Conservation (phyloP, 2,888 invertebrate genomes). For the Tachystola acroxantha region DNA sequence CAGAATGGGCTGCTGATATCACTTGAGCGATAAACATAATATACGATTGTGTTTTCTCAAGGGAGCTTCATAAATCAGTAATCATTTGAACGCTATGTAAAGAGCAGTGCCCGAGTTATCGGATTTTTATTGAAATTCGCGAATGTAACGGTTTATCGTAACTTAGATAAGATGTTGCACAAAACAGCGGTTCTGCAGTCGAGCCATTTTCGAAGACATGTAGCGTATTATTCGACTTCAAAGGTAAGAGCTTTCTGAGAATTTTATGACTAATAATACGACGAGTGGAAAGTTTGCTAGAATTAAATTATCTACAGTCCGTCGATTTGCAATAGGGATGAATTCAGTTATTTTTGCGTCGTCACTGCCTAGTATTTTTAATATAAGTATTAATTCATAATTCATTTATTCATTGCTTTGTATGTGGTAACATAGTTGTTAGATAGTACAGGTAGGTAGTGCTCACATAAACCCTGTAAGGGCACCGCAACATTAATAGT, state of each 20-base stretch:
- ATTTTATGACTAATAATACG: no score
- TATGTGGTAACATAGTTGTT: no score
- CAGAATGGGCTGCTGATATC: conserved; percentile 32
- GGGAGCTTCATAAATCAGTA: conserved; percentile 26
- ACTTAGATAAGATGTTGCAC: conserved; percentile 42
- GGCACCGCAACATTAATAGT: no score
- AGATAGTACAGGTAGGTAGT: no score
- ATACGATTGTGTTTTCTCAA: conserved; percentile 43
- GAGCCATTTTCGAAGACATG: conserved; percentile 14
- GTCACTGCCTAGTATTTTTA: no score
- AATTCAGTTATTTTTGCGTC: no score
- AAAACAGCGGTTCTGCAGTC: conserved; percentile 49
- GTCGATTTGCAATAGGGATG: no score
- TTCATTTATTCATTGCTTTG: no score
- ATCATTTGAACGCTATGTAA: conserved; percentile 26
- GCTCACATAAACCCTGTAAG: no score
- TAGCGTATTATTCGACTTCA: conserved; percentile 12
- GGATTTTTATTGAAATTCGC: conserved; percentile 16
- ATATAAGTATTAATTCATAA: no score
- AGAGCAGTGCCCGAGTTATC: conserved; percentile 16
- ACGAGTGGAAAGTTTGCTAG: no score
- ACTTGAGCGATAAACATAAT: conserved; percentile 35
- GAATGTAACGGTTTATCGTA: background rate
- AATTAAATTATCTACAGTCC: no score
- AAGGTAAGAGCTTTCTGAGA: conserved; percentile 52